Evolutionary conservation across 2,113 vertebrate species (phyloP).

Genomic region (Isichthys henryi): DNA sequence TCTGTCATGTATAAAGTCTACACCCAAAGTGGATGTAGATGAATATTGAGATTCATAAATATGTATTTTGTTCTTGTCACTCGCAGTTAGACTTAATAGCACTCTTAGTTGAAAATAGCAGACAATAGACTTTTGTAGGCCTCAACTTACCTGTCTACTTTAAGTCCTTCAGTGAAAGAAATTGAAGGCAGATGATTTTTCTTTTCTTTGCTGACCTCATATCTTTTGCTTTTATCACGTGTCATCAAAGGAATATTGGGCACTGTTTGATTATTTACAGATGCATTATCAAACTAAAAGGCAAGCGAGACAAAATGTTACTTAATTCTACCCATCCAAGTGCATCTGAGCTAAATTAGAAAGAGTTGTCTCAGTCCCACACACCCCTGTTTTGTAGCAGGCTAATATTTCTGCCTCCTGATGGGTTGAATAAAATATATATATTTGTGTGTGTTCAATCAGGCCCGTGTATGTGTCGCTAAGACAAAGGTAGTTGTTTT

Average conservation of each 20-base stretch:
- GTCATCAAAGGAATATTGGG: not conserved
- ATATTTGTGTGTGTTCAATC: conserved; percentile 5
- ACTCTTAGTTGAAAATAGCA: not conserved
- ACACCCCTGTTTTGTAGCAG: not conserved
- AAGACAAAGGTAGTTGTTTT: conserved; percentile 53
- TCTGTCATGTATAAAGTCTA: not conserved
- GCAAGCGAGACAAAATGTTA: not conserved
- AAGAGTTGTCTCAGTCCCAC: not conserved
- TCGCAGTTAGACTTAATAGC: not conserved
- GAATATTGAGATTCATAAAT: not conserved
- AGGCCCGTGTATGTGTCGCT: not conserved
- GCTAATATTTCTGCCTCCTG: not conserved
- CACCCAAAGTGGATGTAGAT: not conserved
- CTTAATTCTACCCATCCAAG: not conserved
- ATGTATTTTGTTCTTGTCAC: not conserved
- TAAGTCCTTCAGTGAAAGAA: not conserved
- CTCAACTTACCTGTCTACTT: not conserved
- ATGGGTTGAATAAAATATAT: conserved; percentile 5
- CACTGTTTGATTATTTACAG: not conserved
- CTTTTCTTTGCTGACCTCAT: not conserved
- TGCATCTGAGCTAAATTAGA: not conserved
- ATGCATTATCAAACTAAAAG: not conserved
- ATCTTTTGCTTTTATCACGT: not conserved
- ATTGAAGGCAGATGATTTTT: not conserved
- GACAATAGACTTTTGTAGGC: not conserved